These are phyloP conservation scores for Limenitis camilla DNA, from an alignment of 2,888 invertebrate species.

Conservation along the genomic window DNA sequence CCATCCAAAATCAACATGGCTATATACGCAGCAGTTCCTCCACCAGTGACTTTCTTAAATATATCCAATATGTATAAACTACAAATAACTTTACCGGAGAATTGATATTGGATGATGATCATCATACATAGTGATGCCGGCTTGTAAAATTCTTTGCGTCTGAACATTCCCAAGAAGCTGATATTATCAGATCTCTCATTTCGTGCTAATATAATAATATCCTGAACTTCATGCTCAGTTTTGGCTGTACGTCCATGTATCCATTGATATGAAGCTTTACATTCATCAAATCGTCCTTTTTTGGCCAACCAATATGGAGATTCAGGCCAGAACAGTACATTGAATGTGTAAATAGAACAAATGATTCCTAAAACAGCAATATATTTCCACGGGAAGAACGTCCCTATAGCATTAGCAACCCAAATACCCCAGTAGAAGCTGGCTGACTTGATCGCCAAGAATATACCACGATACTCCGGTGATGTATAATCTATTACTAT, in stretches of 20 bases:
- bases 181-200: not conserved
- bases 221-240: constrained; percentile 36
- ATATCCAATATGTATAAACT: constrained; percentile 45
- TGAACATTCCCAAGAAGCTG: constrained; percentile 23
- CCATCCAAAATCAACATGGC: constrained; percentile 52
- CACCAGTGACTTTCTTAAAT: constrained; percentile 38
- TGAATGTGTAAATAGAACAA: constrained; percentile 9
- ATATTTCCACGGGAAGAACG: constrained; percentile 31
- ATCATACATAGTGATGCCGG: constrained; percentile 36
- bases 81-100: constrained; percentile 41
- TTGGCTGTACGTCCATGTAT: constrained; percentile 36
- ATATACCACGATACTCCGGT: constrained; percentile 31
- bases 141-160: constrained; percentile 36
- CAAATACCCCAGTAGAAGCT: constrained; percentile 34
- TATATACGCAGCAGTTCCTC: constrained; percentile 39
- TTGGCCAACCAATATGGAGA: constrained; percentile 45
- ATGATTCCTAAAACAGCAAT: constrained; percentile 28
- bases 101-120: constrained; percentile 38
- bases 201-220: constrained; percentile 27
- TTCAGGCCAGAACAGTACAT: constrained; percentile 13
- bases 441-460: constrained; percentile 33
- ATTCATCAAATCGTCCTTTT: constrained; percentile 40
- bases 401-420: constrained; percentile 35
- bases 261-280: constrained; percentile 38
- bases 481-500: constrained; percentile 33